These are phyloP conservation scores for Oncorhynchus kisutch DNA, from an alignment of 2,113 vertebrate genomes.

Conservation along the genomic window DNA sequence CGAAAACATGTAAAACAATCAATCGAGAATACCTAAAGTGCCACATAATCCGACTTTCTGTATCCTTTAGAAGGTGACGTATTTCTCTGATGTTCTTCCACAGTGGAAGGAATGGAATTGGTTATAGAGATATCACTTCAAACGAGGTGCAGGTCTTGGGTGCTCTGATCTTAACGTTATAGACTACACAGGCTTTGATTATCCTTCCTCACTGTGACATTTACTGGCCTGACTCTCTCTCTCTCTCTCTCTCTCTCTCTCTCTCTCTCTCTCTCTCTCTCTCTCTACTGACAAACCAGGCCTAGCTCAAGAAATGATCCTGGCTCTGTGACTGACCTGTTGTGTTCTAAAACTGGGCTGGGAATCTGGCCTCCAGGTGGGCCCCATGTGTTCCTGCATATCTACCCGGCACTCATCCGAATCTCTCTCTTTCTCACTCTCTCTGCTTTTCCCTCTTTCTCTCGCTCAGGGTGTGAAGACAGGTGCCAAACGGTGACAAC, in stretches of 20 bases:
- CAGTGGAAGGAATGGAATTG: slow-evolving; percentile 5
- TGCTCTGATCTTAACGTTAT: slow-evolving; percentile 43
- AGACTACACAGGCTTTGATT: slow-evolving; percentile 38
- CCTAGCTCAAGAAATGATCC: slow-evolving; percentile 32
- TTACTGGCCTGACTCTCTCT: slow-evolving; percentile 32
- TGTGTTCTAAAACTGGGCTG: not conserved
- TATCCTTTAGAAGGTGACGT: too few species aligned
- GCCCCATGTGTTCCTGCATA: slow-evolving; percentile 5
- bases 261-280: not conserved
- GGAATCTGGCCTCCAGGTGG: slow-evolving; percentile 25
- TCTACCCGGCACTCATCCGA: not conserved
- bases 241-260: not conserved
- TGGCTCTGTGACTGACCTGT: slow-evolving; percentile 41
- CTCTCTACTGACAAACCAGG: slow-evolving; percentile 29
- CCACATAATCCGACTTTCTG: too few species aligned
- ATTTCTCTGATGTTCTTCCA: not conserved
- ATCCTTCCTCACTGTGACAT: slow-evolving; percentile 45
- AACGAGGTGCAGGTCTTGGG: slow-evolving; percentile 22
- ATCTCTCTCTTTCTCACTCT: not conserved
- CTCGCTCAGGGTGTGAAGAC: too few species aligned
- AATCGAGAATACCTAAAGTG: too few species aligned
- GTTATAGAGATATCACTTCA: slow-evolving; percentile 50
- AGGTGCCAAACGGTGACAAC: not conserved
- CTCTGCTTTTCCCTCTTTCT: not conserved
- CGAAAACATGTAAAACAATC: too few species aligned